Percentiles rank a stretch among this genome's conserved stretches.
These are phyloP conservation scores for Laticauda colubrina DNA, from an alignment of 2,113 vertebrate genomes.

Conservation along the genomic window DNA sequence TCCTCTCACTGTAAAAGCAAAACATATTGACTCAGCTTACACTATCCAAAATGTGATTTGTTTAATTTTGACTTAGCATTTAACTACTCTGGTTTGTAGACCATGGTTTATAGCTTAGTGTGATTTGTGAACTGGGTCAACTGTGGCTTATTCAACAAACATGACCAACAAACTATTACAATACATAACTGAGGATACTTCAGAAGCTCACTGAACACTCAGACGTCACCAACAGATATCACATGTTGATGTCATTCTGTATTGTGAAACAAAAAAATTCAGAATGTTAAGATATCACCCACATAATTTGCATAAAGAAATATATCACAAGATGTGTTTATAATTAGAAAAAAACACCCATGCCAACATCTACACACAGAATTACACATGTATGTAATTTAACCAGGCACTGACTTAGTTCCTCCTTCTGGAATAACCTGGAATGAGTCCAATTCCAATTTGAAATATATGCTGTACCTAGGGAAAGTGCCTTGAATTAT, in stretches of 20 bases:
- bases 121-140: background rate
- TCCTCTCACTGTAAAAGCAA: background rate
- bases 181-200: background rate
- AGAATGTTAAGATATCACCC: background rate
- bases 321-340: background rate
- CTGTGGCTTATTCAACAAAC: background rate
- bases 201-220: background rate
- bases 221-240: background rate
- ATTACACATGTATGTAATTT: background rate
- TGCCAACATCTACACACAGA: background rate
- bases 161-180: background rate
- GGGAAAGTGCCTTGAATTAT: background rate
- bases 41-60: background rate
- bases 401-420: background rate
- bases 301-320: conserved; percentile 9
- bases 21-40: background rate
- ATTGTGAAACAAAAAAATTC: conserved; percentile 5
- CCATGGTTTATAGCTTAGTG: background rate
- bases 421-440: background rate
- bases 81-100: background rate
- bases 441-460: background rate
- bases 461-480: background rate
- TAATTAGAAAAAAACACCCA: background rate
- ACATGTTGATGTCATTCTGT: background rate
- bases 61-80: background rate